Percentiles rank a stretch among this genome's conserved stretches.
Conservation (phyloP, 2,888 invertebrate genomes). For the Xestia rhomboidea region DNA sequence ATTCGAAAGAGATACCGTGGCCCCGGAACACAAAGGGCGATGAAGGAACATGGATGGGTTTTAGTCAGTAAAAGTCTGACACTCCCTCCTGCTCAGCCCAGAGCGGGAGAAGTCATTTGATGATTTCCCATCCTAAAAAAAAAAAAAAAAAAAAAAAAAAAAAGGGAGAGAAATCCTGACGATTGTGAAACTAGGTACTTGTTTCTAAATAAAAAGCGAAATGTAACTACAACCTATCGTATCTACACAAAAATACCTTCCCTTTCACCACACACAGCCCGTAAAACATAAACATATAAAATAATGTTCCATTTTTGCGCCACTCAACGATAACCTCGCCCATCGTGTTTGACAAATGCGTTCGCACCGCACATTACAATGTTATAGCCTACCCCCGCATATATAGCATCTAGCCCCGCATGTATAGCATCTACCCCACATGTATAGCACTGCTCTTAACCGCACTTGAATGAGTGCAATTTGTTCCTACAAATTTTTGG, state of each 20-base stretch:
- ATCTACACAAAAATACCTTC: not conserved
- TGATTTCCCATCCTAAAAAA: too few relatives aligned
- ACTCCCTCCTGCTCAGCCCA: too few relatives aligned
- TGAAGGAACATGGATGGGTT: too few relatives aligned
- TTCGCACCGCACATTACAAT: conserved; percentile 60
- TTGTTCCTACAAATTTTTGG: conserved; percentile 35
- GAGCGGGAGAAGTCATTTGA: too few relatives aligned
- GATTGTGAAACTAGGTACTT: not conserved
- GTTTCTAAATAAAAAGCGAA: not conserved
- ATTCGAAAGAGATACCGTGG: too few relatives aligned
- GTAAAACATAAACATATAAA: conserved; percentile 35
- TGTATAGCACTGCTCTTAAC: conserved; percentile 48
- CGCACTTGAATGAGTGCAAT: conserved; percentile 51
- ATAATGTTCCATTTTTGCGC: conserved; percentile 31
- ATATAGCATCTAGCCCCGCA: conserved; percentile 13
- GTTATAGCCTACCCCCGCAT: conserved; percentile 16
- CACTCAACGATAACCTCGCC: conserved; percentile 49
- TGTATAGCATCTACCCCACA: not conserved
- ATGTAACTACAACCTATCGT: not conserved
- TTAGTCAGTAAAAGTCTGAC: too few relatives aligned
- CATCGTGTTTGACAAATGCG: conserved; percentile 57
- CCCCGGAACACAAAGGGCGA: too few relatives aligned
- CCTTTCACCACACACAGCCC: not conserved
- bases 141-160: too few relatives aligned
- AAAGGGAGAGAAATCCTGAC: not conserved